Evolutionary conservation across 2,888 invertebrate species (phyloP).

Genomic region (Stenodera caucasica): DNA sequence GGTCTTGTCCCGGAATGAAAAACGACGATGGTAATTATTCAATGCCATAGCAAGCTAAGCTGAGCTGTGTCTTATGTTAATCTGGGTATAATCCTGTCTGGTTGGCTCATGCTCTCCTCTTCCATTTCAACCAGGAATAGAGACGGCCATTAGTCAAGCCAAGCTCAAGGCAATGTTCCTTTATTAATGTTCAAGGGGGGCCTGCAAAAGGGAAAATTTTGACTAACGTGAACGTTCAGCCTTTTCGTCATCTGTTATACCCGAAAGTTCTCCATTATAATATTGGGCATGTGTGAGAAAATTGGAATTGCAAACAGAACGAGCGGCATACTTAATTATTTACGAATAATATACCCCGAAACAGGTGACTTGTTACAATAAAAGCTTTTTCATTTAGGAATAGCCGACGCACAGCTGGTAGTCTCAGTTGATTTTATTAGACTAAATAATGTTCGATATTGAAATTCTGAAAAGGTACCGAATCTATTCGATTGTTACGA

Average conservation of each 20-base stretch:
- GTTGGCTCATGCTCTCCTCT: constrained; percentile 52
- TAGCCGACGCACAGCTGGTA: constrained; percentile 24
- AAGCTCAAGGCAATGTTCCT: constrained; percentile 39
- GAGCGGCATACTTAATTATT: constrained; percentile 23
- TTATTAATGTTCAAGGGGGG: constrained; percentile 38
- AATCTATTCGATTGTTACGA: constrained; percentile 6
- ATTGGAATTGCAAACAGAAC: background rate
- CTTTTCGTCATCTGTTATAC: constrained; percentile 40
- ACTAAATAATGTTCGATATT: constrained; percentile 12
- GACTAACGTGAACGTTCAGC: constrained; percentile 40
- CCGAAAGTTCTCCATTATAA: constrained; percentile 28
- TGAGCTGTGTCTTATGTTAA: constrained; percentile 57
- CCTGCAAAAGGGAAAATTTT: no score
- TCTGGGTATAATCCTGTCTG: constrained; percentile 55
- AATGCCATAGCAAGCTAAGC: constrained; percentile 56
- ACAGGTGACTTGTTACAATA: constrained; percentile 31
- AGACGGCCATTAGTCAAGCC: constrained; percentile 51
- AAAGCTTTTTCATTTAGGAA: constrained; percentile 25
- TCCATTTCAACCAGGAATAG: constrained; percentile 48
- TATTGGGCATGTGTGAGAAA: background rate
- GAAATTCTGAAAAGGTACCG: constrained; percentile 15
- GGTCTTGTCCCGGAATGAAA: constrained; percentile 38
- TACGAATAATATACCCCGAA: constrained; percentile 23
- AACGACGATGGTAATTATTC: constrained; percentile 53
- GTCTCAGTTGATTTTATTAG: constrained; percentile 20